Evolutionary conservation across 2,888 invertebrate species (phyloP).

Genomic region (Euzetes globulus): DNA sequence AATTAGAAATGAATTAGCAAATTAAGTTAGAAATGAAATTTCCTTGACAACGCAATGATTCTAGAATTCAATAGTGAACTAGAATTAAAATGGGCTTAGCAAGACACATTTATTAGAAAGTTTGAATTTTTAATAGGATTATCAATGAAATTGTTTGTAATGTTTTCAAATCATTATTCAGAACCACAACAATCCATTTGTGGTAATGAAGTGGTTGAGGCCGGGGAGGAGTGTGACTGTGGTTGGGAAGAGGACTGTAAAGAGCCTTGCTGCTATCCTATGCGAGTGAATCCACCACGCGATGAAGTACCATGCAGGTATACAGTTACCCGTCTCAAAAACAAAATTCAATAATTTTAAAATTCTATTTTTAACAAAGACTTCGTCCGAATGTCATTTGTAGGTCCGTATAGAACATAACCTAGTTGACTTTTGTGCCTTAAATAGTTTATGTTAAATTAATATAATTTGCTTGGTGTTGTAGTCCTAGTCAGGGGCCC

Average conservation of each 20-base stretch:
- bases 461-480: too few relatives aligned
- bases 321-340: not conserved
- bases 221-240: constrained; percentile 96
- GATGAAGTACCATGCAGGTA: constrained; percentile 72
- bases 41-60: too few relatives aligned
- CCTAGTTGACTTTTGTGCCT: too few relatives aligned
- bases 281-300: constrained; percentile 66
- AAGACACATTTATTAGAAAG: too few relatives aligned
- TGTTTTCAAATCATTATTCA: too few relatives aligned
- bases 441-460: too few relatives aligned
- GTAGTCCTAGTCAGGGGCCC: constrained; percentile 59
- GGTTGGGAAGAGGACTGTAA: constrained; percentile 96
- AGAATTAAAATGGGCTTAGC: too few relatives aligned
- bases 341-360: not conserved
- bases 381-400: constrained; percentile 64
- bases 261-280: constrained; percentile 86
- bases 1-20: too few relatives aligned
- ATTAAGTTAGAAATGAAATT: too few relatives aligned
- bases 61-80: too few relatives aligned
- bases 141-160: too few relatives aligned
- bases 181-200: constrained; percentile 90
- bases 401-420: constrained; percentile 62
- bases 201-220: constrained; percentile 95
- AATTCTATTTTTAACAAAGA: not conserved
- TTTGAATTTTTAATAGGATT: too few relatives aligned